Evolutionary conservation across 2,113 vertebrate species (phyloP), one percentile per base, ranked within the genome.

Genomic region (Acanthisitta chloris): DNA sequence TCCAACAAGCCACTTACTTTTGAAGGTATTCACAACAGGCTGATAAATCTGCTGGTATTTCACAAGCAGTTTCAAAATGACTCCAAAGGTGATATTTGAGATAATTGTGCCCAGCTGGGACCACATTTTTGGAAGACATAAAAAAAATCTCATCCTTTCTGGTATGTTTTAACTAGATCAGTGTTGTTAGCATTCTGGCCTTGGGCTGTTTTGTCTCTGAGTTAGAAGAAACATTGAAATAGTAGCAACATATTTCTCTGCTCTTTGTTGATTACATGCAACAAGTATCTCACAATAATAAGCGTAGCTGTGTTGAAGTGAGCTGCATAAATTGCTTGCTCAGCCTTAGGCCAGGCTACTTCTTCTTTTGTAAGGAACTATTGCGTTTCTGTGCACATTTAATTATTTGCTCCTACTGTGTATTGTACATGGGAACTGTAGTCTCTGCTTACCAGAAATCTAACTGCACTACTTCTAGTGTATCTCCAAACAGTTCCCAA

Each of bases 151-250:
- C 20, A 33, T 69, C 49, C 42, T 93, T 88, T 67, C 54, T 86
- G 42, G 8, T 57, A 11, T 42, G 62, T 49, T 93, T 86, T 76
- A 77, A 57, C 34, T 57, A 65, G 89, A 57, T 80, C 70, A 80
- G 54, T 28, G 36, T 54, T 94, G 51, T 90, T 93, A 86, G 49
- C 34, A 57, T 69, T 85, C 58, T 86, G 66, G 62, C 66, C 82
- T 42, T 33, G 45, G 46, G 88, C 72, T 94, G 72, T 96, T 97
- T 90, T 91, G 84, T 87, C 92, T 95, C 1, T 55, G 85, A 95
- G 73, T 72, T 91, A 69, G 70, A 76, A 94, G 87, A 85, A 95
- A 67, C 45, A 64, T 2, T 58, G 67, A 80, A 94, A 73, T 70
- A 90, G 88, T 70, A 92, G 86, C 92, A 86, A 83, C 64, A 86